phyloP scores from a whole-genome alignment of 1,140 invertebrate species.

The Asbolus verrucosus region DNA sequence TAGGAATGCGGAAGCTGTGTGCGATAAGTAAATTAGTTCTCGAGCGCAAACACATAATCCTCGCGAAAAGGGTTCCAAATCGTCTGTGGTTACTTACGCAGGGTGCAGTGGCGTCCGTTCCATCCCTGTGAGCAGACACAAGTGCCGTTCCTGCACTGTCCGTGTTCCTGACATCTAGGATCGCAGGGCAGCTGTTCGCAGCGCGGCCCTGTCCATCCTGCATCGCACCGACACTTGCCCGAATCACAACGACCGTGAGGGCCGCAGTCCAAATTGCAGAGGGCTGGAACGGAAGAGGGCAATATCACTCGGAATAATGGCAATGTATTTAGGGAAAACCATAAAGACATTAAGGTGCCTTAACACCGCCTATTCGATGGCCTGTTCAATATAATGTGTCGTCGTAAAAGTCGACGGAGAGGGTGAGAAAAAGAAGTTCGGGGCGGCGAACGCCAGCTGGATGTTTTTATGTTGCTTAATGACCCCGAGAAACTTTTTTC shows the following conservation, averaged over 20 bases:
- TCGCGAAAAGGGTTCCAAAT: conserved; percentile 4
- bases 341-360: conserved; percentile 7
- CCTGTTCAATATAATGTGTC: conserved; percentile 4
- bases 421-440: conserved; percentile 6
- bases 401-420: conserved; percentile 7
- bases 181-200: conserved; percentile 93
- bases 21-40: conserved; percentile 37
- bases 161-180: conserved; percentile 91
- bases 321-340: conserved; percentile 15
- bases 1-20: conserved; percentile 26
- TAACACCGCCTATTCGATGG: background rate
- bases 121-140: conserved; percentile 97
- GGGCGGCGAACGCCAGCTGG: background rate
- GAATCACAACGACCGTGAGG: conserved; percentile 90
- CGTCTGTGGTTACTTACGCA: conserved; percentile 81
- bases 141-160: conserved; percentile 96
- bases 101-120: conserved; percentile 96
- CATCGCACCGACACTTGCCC: conserved; percentile 89
- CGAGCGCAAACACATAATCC: conserved; percentile 31
- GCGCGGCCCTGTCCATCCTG: conserved; percentile 90
- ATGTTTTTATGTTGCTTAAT: conserved; percentile 24
- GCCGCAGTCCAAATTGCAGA: conserved; percentile 92
- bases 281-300: conserved; percentile 70
- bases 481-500: conserved; percentile 29
- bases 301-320: conserved; percentile 10